Percentiles rank a stretch among this genome's conserved stretches.
phyloP scores from a whole-genome alignment of 92 coral and sea anemone genomes.

The Virgularia gustaviana region DNA sequence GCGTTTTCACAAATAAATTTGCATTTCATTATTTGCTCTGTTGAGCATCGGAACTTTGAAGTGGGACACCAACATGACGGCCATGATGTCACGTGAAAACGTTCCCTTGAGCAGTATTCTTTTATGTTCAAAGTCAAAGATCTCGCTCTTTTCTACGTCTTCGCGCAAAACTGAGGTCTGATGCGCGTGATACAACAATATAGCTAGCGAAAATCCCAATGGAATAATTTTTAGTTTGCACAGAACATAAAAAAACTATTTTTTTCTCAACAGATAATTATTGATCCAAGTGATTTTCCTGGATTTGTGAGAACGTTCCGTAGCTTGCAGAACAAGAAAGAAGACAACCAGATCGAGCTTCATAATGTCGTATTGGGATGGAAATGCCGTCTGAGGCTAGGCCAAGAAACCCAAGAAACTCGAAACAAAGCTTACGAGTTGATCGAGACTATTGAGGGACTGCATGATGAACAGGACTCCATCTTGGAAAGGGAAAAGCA shows the following conservation, averaged over 20 bases:
- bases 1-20: too few species aligned
- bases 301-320: conserved; percentile 55
- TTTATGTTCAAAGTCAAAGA: too few species aligned
- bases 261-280: conserved; percentile 7
- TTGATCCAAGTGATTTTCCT: conserved; percentile 21
- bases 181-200: not conserved
- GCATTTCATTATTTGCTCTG: too few species aligned
- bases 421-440: conserved; percentile 65
- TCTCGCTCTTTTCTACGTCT: too few species aligned
- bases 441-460: conserved; percentile 52
- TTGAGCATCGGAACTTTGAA: too few species aligned
- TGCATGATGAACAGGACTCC: conserved; percentile 69
- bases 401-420: conserved; percentile 51
- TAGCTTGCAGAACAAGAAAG: conserved; percentile 66
- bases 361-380: conserved; percentile 79
- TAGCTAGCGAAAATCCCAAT: too few species aligned
- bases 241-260: not conserved
- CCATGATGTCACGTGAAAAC: too few species aligned
- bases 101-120: too few species aligned
- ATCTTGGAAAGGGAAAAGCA: conserved; percentile 65
- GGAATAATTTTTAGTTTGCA: not conserved
- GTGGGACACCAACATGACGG: too few species aligned
- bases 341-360: conserved; percentile 70
- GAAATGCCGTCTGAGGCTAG: conserved; percentile 57
- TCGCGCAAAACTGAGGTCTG: too few species aligned